Percentiles rank a stretch among this genome's conserved stretches.
phyloP scores from a whole-genome alignment of 92 coral and sea anemone species.

The Diadumene lineata region DNA sequence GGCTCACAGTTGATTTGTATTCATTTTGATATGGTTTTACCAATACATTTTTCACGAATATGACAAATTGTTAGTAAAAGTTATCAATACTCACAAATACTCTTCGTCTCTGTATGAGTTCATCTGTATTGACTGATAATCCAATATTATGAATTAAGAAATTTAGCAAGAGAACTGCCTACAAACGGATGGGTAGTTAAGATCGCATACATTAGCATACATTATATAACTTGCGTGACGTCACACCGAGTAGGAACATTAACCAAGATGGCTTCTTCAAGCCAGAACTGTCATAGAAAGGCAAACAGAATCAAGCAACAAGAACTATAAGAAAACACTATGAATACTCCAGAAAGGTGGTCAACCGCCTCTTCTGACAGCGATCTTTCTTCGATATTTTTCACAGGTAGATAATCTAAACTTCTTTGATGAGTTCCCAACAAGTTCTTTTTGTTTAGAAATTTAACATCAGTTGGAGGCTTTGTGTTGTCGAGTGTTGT shows the following conservation, averaged over 20 bases:
- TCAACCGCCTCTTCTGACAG: conserved; percentile 99
- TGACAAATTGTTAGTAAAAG: background rate
- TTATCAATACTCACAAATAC: background rate
- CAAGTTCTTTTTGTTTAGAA: conserved; percentile 43
- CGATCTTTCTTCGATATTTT: conserved; percentile 86
- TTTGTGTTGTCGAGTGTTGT: conserved; percentile 26
- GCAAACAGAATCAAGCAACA: conserved; percentile 80
- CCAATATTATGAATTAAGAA: background rate
- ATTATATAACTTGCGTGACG: conserved; percentile 83
- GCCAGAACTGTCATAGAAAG: conserved; percentile 91
- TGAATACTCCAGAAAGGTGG: conserved; percentile 99
- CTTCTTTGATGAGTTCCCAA: conserved; percentile 30
- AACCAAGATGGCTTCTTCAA: conserved; percentile 86
- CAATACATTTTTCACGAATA: background rate
- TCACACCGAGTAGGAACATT: conserved; percentile 58
- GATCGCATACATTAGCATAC: conserved; percentile 56
- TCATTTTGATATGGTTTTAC: background rate
- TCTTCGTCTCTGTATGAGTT: background rate
- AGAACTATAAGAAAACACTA: conserved; percentile 55
- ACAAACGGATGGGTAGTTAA: background rate
- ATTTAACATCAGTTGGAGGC: conserved; percentile 36
- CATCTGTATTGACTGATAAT: background rate
- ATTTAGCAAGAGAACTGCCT: background rate
- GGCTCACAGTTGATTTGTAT: background rate
- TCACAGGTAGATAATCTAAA: conserved; percentile 61